These are phyloP conservation scores for Chrysotoxum bicinctum DNA, from an alignment of 2,888 invertebrate genomes.

Conservation along the genomic window DNA sequence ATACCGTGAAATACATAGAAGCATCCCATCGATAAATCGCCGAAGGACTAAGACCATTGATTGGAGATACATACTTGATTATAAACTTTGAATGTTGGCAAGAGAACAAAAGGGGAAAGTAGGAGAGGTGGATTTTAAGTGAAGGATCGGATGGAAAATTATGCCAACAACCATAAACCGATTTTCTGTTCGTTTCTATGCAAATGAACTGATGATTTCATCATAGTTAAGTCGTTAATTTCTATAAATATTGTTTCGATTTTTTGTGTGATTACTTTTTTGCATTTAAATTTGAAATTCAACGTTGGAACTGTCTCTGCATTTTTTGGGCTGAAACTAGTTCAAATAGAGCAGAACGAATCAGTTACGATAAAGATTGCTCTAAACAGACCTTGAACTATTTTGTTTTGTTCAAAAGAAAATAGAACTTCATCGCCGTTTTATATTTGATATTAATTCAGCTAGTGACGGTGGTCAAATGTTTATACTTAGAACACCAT, in stretches of 20 bases:
- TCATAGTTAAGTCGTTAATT: slow-evolving; percentile 47
- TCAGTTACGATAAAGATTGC: too few relatives aligned
- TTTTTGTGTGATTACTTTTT: neutral
- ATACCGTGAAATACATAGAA: slow-evolving; percentile 15
- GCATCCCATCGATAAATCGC: slow-evolving; percentile 27
- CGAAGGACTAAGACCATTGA: slow-evolving; percentile 47
- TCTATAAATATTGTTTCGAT: slow-evolving; percentile 1
- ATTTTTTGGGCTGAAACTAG: too few relatives aligned
- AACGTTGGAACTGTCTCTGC: too few relatives aligned
- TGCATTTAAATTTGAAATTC: too few relatives aligned
- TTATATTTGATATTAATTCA: too few relatives aligned
- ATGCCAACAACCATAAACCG: slow-evolving; percentile 47
- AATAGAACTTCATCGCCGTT: too few relatives aligned
- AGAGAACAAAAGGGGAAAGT: slow-evolving; percentile 16
- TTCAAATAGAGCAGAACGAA: too few relatives aligned
- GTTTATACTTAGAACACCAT: too few relatives aligned
- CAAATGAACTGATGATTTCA: slow-evolving; percentile 64
- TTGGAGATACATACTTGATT: slow-evolving; percentile 61
- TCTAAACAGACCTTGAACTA: too few relatives aligned
- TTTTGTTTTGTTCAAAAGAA: too few relatives aligned
- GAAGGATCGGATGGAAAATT: slow-evolving; percentile 2
- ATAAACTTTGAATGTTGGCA: slow-evolving; percentile 25
- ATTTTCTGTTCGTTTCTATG: slow-evolving; percentile 58
- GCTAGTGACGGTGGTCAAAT: too few relatives aligned
- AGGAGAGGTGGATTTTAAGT: neutral